Base-by-base conservation (phyloP, 2,113 vertebrate species). In the Panthera leo region DNA sequence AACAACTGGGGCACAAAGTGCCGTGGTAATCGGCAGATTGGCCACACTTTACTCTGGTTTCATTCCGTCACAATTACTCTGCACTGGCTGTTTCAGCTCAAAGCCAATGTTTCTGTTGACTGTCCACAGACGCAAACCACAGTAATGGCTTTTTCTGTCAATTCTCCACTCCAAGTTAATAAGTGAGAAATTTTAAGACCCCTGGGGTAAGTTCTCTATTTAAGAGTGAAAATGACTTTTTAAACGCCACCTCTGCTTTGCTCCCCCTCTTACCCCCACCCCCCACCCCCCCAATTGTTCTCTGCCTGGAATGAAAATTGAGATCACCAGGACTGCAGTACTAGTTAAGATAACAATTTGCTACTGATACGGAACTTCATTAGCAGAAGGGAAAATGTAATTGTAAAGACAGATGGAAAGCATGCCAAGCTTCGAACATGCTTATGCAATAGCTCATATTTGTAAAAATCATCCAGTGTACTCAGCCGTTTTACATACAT, bases 41-140 rank as follows among this genome's bases (percentile, higher is more conserved):
- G 88, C 95, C 96, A 95, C 95, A 70, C 96, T 91, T 63, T 0
- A 5, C 90, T 97, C 85, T 71, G 65, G 61, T 94, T 97, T 97
- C 90, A 84, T 89, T 87, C 80, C 39, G 82, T 95, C 93, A 73
- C n/a, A 25, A 45, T 55, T 71, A 80, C 39, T 95, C 58, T 68
- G 12, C 93, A 68, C 80, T 79, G 34, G 82, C 83, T 75, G 10
- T 87, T 76, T 92, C 76, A 91, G 92, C 53, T 58, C 45, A 68
- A 68, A 19, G 65, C 85, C 68, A 63, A 23, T 36, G 70, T 91
- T 71, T 84, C 92, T 51, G 45, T 53, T 70, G 76, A 85, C 53
- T n/a, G 16, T 78, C 45, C 71, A 94, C 61, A 92, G 76, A 82
- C 23, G 27, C 90, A 97, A 97, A 75, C 79, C 75, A 61, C 53